These are phyloP conservation scores for Terrapene triunguis DNA, from an alignment of 2,113 vertebrate species.

Conservation along the genomic window DNA sequence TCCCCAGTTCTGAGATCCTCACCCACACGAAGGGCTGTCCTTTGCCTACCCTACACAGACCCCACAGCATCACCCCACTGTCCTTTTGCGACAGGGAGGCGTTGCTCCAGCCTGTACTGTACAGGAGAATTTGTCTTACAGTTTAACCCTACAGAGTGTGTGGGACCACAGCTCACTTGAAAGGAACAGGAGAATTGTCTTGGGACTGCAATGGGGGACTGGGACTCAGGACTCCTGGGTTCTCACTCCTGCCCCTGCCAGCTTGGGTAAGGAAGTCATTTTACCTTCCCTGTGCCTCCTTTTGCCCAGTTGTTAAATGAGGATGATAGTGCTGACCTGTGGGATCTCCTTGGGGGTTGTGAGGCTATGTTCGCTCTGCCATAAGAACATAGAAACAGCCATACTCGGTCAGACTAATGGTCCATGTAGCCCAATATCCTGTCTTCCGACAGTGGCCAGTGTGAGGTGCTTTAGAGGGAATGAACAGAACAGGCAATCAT, in stretches of 20 bases:
- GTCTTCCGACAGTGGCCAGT: neutral
- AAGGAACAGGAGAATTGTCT: neutral
- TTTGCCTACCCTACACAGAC: neutral
- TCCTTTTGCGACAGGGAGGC: neutral
- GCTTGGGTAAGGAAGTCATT: neutral
- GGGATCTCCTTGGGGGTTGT: neutral
- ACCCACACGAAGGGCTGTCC: neutral
- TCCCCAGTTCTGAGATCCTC: neutral
- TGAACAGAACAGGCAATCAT: neutral
- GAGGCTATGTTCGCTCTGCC: neutral
- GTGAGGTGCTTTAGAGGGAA: neutral
- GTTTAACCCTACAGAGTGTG: neutral
- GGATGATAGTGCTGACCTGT: rapidly evolving
- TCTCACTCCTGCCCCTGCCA: rapidly evolving
- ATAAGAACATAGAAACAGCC: neutral
- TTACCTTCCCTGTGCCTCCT: rapidly evolving
- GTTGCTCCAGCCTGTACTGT: neutral
- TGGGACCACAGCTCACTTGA: neutral
- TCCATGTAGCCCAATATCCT: neutral
- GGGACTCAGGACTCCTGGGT: rapidly evolving
- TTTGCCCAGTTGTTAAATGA: neutral
- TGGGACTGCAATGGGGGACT: rapidly evolving
- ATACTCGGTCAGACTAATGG: neutral
- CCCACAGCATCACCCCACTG: rapidly evolving
- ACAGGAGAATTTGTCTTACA: rapidly evolving